phyloP scores from a whole-genome alignment of 2,113 vertebrate genomes.

The Hyla sarda region DNA sequence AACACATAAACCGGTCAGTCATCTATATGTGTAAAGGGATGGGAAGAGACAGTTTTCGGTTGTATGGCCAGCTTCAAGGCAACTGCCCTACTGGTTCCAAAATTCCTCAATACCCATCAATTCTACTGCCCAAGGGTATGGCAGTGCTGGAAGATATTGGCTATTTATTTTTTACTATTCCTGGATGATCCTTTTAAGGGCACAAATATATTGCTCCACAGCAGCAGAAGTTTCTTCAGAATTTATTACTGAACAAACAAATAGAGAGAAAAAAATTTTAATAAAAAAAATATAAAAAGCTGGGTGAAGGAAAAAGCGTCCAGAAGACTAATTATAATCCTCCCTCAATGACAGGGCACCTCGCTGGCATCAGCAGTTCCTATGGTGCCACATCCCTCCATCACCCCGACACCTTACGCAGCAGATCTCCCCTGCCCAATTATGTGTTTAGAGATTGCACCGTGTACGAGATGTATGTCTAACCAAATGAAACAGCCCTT shows the following conservation, averaged over 20 bases:
- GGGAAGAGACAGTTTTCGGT: too few relatives aligned
- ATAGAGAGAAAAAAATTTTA: neutral
- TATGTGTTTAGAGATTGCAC: slow-evolving; percentile 30
- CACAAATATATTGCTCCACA: neutral
- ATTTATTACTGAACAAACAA: neutral
- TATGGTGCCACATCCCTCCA: slow-evolving; percentile 35
- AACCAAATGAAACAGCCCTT: neutral
- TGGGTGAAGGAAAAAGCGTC: neutral
- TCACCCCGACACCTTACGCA: slow-evolving; percentile 49
- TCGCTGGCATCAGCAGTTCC: slow-evolving; percentile 34
- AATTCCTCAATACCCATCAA: too few relatives aligned
- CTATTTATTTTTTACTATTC: too few relatives aligned
- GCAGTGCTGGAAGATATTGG: too few relatives aligned
- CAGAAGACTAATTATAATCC: slow-evolving; percentile 44
- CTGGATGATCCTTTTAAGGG: too few relatives aligned
- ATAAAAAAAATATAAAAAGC: too few relatives aligned
- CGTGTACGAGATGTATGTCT: too few relatives aligned
- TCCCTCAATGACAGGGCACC: slow-evolving; percentile 51
- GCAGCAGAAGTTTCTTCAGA: neutral
- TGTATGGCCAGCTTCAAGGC: too few relatives aligned
- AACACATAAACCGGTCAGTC: too few relatives aligned
- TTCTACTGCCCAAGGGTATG: too few relatives aligned
- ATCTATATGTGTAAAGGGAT: too few relatives aligned
- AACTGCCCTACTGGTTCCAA: too few relatives aligned
- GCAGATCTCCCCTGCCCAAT: slow-evolving; percentile 47